Base-by-base conservation (phyloP, 2,888 invertebrate genomes). In the Drosophila macrothrix region DNA sequence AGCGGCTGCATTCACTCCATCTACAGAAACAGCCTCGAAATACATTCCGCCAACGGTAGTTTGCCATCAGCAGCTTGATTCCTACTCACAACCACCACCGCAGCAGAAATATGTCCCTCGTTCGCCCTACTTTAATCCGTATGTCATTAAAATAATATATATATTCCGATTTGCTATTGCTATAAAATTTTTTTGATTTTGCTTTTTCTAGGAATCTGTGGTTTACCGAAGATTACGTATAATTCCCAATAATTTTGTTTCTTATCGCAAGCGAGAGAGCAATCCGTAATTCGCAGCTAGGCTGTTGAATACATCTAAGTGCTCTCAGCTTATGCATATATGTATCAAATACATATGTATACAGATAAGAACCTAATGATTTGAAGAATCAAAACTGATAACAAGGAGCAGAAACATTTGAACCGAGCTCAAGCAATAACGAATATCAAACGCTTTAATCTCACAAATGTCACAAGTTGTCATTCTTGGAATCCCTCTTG, bases 1-100 rank as follows among this genome's bases (percentile, higher is more conserved):
- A 25, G 82, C 82, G n/a, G 78, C 84, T n/a, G 41, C 67, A 7
- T 83, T 82, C 39, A 53, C 28, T 50, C 86, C 86, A 14, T 61
- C 74, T 39, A 54, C n/a, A 4, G 83, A 84, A 19, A 7, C 59
- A 4, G 22, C 60, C 1, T 50, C 59, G 0, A 84, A 78, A 25
- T 83, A 85, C 31, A 22, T 73, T 31, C 37, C 56, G 0, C 65
- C 75, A n/a, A 28, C 43, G 6, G 31, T 41, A 5, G 2, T 10
- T 10, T 12, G 0, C 6, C 1, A 14, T 4, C 9, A 22, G n/a
- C 22, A 12, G 16, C 3, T 5, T 4, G 0, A 49, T 19, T 5
- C 31, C 22, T 5, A 10, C 12, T 2, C 25, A 10, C 16, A 9
- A 4, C 2, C n/a, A 7, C 31, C n/a, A 22, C 16, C 59, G 14